These are phyloP conservation scores for Vombatus ursinus DNA, from an alignment of 2,113 vertebrate genomes.

Conservation along the genomic window DNA sequence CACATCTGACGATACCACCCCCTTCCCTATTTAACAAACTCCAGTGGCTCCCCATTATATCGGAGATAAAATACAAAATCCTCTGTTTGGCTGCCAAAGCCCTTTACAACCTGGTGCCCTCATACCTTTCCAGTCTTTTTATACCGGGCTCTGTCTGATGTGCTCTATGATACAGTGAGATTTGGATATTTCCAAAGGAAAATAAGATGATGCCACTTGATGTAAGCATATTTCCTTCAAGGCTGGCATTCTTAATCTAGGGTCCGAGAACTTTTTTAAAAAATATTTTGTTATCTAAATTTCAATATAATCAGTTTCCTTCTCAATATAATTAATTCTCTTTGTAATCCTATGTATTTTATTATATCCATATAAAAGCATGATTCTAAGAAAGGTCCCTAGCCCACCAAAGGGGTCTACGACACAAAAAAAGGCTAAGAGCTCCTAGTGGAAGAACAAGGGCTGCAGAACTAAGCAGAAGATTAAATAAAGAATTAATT, in stretches of 20 bases:
- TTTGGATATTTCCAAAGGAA: background rate
- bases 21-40: background rate
- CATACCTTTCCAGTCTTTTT: background rate
- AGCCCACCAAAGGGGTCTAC: background rate
- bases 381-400: background rate
- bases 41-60: background rate
- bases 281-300: background rate
- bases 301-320: background rate
- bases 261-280: background rate
- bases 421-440: background rate
- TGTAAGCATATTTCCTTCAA: background rate
- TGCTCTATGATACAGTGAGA: background rate
- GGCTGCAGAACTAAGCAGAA: background rate
- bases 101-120: background rate
- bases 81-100: background rate
- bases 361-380: too few species aligned
- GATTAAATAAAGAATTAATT: background rate
- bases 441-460: background rate
- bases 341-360: background rate
- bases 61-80: background rate
- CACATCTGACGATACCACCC: background rate
- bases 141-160: background rate
- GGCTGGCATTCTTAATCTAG: background rate
- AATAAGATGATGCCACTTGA: background rate
- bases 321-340: background rate